A percentile compares a stretch with the other conserved stretches of the same genome.
Conservation (phyloP, 2,797 vertebrate species). For the Microctenopoma steveboyesi region DNA sequence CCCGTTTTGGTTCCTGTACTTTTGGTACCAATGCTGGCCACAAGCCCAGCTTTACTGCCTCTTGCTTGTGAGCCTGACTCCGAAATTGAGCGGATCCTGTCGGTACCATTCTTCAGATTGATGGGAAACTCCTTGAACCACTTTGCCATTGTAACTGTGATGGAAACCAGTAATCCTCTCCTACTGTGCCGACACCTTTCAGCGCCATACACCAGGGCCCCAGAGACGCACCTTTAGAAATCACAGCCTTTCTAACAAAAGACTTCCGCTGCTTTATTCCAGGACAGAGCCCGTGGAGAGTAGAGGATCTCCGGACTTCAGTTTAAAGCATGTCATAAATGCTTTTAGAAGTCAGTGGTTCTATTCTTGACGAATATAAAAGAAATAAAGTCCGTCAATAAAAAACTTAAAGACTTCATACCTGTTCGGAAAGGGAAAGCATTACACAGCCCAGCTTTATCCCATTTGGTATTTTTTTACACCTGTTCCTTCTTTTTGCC, state of each 20-base stretch:
- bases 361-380: not conserved
- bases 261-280: slow-evolving; percentile 74
- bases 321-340: slow-evolving; percentile 49
- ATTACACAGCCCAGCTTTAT: slow-evolving; percentile 48
- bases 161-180: slow-evolving; percentile 53
- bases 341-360: slow-evolving; percentile 11
- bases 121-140: slow-evolving; percentile 90
- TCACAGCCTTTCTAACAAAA: slow-evolving; percentile 67
- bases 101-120: slow-evolving; percentile 84
- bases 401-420: not conserved
- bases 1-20: slow-evolving; percentile 70
- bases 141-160: slow-evolving; percentile 72
- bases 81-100: slow-evolving; percentile 84
- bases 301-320: slow-evolving; percentile 37
- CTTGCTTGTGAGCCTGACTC: slow-evolving; percentile 81
- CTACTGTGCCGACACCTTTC: slow-evolving; percentile 50
- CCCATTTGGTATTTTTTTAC: slow-evolving; percentile 66
- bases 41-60: slow-evolving; percentile 71
- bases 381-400: not conserved
- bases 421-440: slow-evolving; percentile 11
- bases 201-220: slow-evolving; percentile 71
- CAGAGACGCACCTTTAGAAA: slow-evolving; percentile 75
- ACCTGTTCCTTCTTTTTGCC: slow-evolving; percentile 42
- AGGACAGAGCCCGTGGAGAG: slow-evolving; percentile 32
- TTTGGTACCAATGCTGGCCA: slow-evolving; percentile 74